Evolutionary conservation across 2,888 invertebrate genomes (phyloP).

Genomic region (Synanthedon formicaeformis): DNA sequence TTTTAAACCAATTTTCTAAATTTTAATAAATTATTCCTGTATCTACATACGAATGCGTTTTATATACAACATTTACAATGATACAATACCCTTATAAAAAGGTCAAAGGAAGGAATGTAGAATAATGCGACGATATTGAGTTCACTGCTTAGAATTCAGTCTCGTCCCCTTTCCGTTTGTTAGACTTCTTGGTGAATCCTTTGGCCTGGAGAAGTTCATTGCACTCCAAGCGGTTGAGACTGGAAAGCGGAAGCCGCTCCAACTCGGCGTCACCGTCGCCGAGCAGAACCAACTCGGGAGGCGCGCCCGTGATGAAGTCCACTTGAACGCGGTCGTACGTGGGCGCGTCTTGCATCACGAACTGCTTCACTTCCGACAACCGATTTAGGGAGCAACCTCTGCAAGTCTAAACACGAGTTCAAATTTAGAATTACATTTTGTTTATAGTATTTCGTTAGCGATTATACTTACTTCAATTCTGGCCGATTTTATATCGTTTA

Average conservation of each 20-base stretch:
- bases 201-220: conserved; percentile 72
- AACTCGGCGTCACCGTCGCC: conserved; percentile 70
- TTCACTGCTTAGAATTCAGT: conserved; percentile 52
- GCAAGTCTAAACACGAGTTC: conserved; percentile 67
- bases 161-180: conserved; percentile 14
- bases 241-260: conserved; percentile 72
- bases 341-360: conserved; percentile 77
- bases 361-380: conserved; percentile 74
- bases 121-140: neutral
- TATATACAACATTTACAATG: too few relatives aligned
- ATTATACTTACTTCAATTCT: conserved; percentile 49
- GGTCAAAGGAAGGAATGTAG: conserved; percentile 6
- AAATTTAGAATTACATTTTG: neutral
- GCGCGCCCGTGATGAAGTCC: conserved; percentile 75
- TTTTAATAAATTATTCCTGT: neutral
- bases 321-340: conserved; percentile 72
- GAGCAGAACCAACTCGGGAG: conserved; percentile 74
- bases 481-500: conserved; percentile 43
- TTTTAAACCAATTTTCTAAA: conserved; percentile 1
- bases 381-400: conserved; percentile 76
- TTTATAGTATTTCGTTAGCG: neutral
- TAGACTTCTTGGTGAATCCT: conserved; percentile 66
- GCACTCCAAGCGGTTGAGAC: conserved; percentile 73
- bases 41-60: too few relatives aligned
- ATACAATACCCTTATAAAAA: too few relatives aligned